Evolutionary conservation across 2,888 invertebrate species (phyloP), one percentile per base, ranked within the genome.

Genomic region (Cotesia congregata): DNA sequence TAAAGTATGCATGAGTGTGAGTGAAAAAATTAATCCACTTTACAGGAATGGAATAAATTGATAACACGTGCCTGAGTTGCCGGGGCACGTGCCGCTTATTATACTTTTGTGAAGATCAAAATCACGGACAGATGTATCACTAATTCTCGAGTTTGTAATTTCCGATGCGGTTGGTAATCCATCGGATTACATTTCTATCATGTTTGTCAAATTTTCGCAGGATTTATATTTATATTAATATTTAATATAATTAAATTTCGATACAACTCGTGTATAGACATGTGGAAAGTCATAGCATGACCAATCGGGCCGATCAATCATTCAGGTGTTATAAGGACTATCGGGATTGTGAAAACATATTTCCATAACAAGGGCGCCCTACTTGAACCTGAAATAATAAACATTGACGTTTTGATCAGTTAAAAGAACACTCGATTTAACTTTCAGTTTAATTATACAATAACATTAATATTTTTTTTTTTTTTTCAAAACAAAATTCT

Each of bases 101-200:
- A 62, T 69, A 41, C 73, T 67, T 65, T 86, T 84, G 81, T 83
- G 74, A 80, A 81, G 85, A 84, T 82, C 82, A 81, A 50, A 50
- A 50, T 50, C 80, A 75, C 76, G 78, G 82, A 80, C 88, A 88
- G 88, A 88, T 88, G 88, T 83, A 88, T 86, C 85, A 84, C 83
- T 85, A 85, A 85, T 85, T 82, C 80, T 74, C 67, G 59, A 76
- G 67, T 64, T 75, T 67, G 67, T 77, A 74, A 74, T 40, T 67
- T 30, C 78, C 80, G 74, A 79, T 72, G 78, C n/a, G 6, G 9
- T 61, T n/a, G 15, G 12, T 87, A 88, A 88, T 88, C 87, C 86
- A 67, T 12, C 76, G 83, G 86, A 88, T 88, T 87, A 86, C 85
- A 82, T 77, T 61, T 74, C 67, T 64, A 80, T 80, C 86, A 85